A percentile compares a stretch with the other conserved stretches of the same genome.
phyloP scores from a whole-genome alignment of 1,140 invertebrate genomes.

The Phocides pigmalion region DNA sequence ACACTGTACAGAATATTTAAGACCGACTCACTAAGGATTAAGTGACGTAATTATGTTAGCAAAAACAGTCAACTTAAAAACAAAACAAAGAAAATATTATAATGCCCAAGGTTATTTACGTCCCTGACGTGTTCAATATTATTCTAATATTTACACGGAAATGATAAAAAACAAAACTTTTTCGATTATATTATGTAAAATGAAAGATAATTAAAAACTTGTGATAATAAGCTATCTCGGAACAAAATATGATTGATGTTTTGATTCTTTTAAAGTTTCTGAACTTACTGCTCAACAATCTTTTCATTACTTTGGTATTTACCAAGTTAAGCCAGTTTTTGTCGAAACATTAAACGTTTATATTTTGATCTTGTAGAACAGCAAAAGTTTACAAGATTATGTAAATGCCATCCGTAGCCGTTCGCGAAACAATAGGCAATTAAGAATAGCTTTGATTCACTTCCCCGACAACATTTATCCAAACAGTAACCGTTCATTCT shows the following conservation, averaged over 20 bases:
- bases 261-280: conserved; percentile 11
- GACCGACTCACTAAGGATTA: neutral
- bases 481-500: neutral
- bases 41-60: neutral
- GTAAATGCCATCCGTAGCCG: conserved; percentile 44
- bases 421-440: conserved; percentile 40
- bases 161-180: neutral
- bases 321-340: conserved; percentile 21
- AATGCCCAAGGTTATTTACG: too few relatives aligned
- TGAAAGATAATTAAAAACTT: conserved; percentile 10
- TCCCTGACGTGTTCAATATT: too few relatives aligned
- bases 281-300: conserved; percentile 17
- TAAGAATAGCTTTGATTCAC: conserved; percentile 39
- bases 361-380: conserved; percentile 27
- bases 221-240: conserved; percentile 3
- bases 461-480: conserved; percentile 9
- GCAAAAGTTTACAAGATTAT: conserved; percentile 50
- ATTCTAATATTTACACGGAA: neutral
- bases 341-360: conserved; percentile 26
- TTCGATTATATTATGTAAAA: neutral
- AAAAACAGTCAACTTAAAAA: neutral
- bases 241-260: conserved; percentile 23
- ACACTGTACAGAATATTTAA: neutral
- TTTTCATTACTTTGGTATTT: conserved; percentile 22
- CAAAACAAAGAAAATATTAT: too few relatives aligned